phyloP scores from a whole-genome alignment of 2,113 vertebrate species.

The Gallinago media region DNA sequence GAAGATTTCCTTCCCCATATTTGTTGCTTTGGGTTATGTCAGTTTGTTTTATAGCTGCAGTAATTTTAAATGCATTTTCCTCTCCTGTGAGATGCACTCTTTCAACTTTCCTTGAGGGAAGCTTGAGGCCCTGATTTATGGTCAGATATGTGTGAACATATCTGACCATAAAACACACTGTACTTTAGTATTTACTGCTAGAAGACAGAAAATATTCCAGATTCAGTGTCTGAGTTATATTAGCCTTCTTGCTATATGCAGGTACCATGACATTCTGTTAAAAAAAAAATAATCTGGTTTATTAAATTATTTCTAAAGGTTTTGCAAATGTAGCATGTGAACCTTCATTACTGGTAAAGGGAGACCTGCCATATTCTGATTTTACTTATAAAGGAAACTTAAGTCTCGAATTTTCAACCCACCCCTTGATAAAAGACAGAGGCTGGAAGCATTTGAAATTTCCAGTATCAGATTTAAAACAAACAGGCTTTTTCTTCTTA shows the following conservation, averaged over 20 bases:
- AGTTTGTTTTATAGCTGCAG: constrained; percentile 73
- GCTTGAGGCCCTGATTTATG: constrained; percentile 72
- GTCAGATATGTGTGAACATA: constrained; percentile 44
- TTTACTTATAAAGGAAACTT: not conserved
- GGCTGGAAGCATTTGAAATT: not conserved
- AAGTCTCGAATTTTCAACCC: not conserved
- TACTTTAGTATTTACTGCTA: constrained; percentile 50
- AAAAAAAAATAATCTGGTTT: not conserved
- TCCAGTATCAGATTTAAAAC: not conserved
- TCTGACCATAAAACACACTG: constrained; percentile 58
- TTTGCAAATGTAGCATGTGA: not conserved
- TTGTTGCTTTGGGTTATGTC: constrained; percentile 76
- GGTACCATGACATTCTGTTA: not conserved
- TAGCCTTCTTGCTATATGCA: not conserved
- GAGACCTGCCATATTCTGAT: not conserved
- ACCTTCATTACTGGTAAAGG: not conserved
- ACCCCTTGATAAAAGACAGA: not conserved
- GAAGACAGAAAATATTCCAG: constrained; percentile 24
- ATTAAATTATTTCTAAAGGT: not conserved
- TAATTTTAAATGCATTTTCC: constrained; percentile 77
- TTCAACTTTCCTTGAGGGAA: constrained; percentile 75
- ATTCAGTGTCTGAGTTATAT: not conserved
- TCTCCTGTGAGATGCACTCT: constrained; percentile 72
- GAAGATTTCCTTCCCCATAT: constrained; percentile 47
- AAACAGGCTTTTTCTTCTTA: not conserved